phyloP scores from a whole-genome alignment of 2,797 vertebrate species.

The Eupleurogrammus muticus region DNA sequence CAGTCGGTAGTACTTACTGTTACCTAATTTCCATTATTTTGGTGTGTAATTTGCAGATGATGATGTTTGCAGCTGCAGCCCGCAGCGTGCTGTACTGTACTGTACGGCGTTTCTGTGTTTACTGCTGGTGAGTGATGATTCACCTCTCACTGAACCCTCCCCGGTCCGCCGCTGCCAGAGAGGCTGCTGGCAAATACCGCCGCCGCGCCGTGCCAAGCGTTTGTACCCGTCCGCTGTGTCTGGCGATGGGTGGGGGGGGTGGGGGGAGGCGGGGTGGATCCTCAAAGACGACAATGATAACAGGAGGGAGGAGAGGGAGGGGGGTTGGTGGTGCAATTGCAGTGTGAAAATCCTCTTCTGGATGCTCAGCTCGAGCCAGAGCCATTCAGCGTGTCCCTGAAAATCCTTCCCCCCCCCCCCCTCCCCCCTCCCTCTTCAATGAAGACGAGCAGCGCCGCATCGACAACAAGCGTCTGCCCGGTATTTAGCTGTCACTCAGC shows the following conservation, averaged over 20 bases:
- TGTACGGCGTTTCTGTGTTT: slow-evolving; percentile 36
- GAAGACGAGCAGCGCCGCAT: slow-evolving; percentile 12
- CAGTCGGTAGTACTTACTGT: not conserved
- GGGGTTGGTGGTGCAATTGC: slow-evolving; percentile 2
- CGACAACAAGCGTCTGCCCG: slow-evolving; percentile 2
- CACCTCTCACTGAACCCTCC: slow-evolving; percentile 82
- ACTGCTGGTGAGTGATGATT: slow-evolving; percentile 66
- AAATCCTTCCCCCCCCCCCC: too few relatives aligned
- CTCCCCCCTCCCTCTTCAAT: too few relatives aligned
- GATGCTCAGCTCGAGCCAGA: slow-evolving; percentile 29
- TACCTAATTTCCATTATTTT: slow-evolving; percentile 17
- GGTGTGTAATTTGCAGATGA: slow-evolving; percentile 23
- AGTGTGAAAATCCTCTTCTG: slow-evolving; percentile 53
- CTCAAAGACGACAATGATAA: slow-evolving; percentile 62
- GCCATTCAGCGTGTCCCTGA: slow-evolving; percentile 50
- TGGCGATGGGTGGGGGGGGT: slow-evolving; percentile 37
- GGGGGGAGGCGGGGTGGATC: too few relatives aligned
- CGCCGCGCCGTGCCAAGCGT: slow-evolving; percentile 70
- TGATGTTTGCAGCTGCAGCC: slow-evolving; percentile 31
- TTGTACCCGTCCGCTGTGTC: slow-evolving; percentile 73
- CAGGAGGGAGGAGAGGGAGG: slow-evolving; percentile 7
- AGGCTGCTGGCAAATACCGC: slow-evolving; percentile 72
- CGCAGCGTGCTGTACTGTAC: slow-evolving; percentile 3
- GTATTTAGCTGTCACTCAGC: slow-evolving; percentile 29
- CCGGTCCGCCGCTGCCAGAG: slow-evolving; percentile 65